Evolutionary conservation across 2,113 vertebrate genomes (phyloP).

Genomic region (Apaloderma vittatum): DNA sequence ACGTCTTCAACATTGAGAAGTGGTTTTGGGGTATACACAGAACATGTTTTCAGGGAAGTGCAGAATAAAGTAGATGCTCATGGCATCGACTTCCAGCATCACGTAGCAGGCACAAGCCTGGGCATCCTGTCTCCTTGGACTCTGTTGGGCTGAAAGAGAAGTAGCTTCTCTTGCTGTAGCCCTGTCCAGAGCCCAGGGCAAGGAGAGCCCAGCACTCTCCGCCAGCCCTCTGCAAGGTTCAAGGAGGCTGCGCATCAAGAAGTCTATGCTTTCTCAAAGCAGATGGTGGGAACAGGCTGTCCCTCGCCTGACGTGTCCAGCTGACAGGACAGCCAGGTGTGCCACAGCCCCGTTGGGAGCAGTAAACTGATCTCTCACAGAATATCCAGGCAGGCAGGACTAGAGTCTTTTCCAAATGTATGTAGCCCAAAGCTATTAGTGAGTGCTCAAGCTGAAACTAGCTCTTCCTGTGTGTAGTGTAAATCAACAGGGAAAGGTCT

Average conservation of each 20-base stretch:
- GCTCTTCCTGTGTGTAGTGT: not conserved
- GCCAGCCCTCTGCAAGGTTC: rapidly evolving
- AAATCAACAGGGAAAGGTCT: conserved; percentile 36
- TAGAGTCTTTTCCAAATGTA: not conserved
- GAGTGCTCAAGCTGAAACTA: conserved; percentile 35
- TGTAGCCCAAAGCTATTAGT: not conserved
- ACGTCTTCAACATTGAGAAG: not conserved
- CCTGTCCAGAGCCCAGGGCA: not conserved
- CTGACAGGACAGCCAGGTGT: not conserved
- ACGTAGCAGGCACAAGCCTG: no score
- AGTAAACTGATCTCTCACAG: not conserved
- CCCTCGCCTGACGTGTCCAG: rapidly evolving
- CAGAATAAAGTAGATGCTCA: not conserved
- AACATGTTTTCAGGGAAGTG: not conserved
- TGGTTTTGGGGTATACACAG: not conserved
- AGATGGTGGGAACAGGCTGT: not conserved
- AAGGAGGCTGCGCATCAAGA: not conserved
- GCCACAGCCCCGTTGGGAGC: rapidly evolving
- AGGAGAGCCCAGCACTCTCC: not conserved
- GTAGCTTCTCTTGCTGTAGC: not conserved
- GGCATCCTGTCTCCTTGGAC: not conserved
- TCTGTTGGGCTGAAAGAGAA: not conserved
- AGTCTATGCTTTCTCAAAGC: not conserved
- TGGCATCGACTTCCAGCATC: not conserved
- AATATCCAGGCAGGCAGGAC: not conserved